Base-by-base conservation (phyloP, 2,113 vertebrate genomes). In the Phylloscopus whistleri region DNA sequence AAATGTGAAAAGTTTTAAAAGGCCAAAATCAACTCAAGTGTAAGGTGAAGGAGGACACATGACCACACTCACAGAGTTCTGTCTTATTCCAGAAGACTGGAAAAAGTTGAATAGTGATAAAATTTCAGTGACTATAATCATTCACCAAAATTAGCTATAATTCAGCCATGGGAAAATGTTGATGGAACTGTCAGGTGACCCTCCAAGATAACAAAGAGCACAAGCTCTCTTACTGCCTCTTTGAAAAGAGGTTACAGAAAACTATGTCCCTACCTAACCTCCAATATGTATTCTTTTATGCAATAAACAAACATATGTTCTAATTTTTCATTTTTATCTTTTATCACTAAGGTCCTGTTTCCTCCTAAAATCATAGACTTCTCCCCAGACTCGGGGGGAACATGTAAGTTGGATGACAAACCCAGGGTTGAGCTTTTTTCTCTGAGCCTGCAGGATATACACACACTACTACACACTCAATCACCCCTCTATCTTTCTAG, bases 171-270 rank as follows among this genome's bases (percentile, higher is more conserved):
- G 23, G 64, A 89, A 93, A 82, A 58, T 53, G n/a, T 73, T 90
- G 73, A n/a, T 43, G 84, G 55, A 39, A 62, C 8, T 72, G 35
- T 16, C 68, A 92, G 30, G 9, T 79, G 74, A 77, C 52, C 31
- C 64, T 67, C 22, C n/a, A 89, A 81, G 82, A 66, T 17, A 78
- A 58, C 43, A 84, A 62, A 33, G 27, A 85, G 24, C 48, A 53
- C 4, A 21, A 3, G 0, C 20, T 93, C 35, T 90, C 62, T 64
- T 85, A 66, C 22, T 52, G 53, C 13, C 37, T 41, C 75, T 77
- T 90, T 62, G 16, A 80, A 92, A 94, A 21, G 49, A 82, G 39
- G 49, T 70, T 59, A 59, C 28, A 93, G 58, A 96, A 96, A 88
- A 79, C 46, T 30, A 37, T 53, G 7, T 72, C 90, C 33, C 62